These are phyloP conservation scores for Empis stercorea DNA, from an alignment of 2,888 invertebrate genomes.

Conservation along the genomic window DNA sequence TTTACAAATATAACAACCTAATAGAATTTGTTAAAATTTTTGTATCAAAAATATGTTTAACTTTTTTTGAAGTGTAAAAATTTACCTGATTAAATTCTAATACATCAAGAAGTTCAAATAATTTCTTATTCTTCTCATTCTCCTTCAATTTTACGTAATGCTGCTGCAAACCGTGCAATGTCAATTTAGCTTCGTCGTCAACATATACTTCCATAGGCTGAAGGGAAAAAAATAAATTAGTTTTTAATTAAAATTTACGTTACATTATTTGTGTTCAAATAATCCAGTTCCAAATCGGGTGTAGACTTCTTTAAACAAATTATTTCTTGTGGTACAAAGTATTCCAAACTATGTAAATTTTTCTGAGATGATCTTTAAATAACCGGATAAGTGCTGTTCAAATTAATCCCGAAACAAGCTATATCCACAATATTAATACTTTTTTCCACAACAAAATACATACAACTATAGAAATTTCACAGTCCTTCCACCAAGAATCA, in stretches of 20 bases:
- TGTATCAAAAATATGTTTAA: not conserved
- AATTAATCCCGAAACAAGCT: too few species aligned
- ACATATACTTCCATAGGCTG: constrained; percentile 99
- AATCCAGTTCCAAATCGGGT: constrained; percentile 8
- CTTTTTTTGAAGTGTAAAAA: not conserved
- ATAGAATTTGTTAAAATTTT: not conserved
- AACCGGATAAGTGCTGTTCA: too few species aligned
- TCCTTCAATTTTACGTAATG: constrained; percentile 99
- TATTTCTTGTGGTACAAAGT: too few species aligned
- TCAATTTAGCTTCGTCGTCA: constrained; percentile 98
- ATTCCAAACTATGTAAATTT: too few species aligned
- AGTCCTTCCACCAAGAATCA: too few species aligned
- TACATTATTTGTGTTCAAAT: not conserved
- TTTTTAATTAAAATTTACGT: not conserved
- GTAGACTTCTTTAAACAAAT: constrained; percentile 13
- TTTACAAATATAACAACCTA: constrained; percentile 96
- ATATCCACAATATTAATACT: too few species aligned
- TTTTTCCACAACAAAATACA: too few species aligned
- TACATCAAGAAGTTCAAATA: constrained; percentile 95
- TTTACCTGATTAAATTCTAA: constrained; percentile 91
- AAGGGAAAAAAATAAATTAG: constrained; percentile 15
- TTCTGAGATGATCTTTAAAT: too few species aligned
- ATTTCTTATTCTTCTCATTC: constrained; percentile 97
- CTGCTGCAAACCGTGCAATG: constrained; percentile 95
- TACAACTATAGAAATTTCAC: too few species aligned